A percentile compares a stretch with the other conserved stretches of the same genome.
Conservation (phyloP, 1,140 invertebrate species). For the Cyclina sinensis region DNA sequence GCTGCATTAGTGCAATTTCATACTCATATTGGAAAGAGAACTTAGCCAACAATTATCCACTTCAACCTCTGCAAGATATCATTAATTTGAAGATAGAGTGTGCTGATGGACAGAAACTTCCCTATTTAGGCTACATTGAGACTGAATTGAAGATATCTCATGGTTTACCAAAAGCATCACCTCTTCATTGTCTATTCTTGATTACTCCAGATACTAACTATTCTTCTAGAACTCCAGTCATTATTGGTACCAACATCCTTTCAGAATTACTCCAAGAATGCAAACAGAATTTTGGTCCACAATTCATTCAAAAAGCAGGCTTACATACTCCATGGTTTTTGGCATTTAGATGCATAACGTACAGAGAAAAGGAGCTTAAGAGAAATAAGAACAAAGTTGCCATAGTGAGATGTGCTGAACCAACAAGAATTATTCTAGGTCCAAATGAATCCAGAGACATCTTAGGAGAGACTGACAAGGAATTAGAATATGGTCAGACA, state of each 20-base stretch:
- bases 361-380: slow-evolving; percentile 39
- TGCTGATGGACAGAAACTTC: slow-evolving; percentile 63
- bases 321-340: slow-evolving; percentile 45
- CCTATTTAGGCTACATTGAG: slow-evolving; percentile 68
- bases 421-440: slow-evolving; percentile 29
- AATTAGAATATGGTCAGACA: slow-evolving; percentile 44
- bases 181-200: slow-evolving; percentile 40
- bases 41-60: neutral
- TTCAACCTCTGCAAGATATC: slow-evolving; percentile 1
- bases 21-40: slow-evolving; percentile 2
- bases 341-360: slow-evolving; percentile 57
- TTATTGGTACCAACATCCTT: slow-evolving; percentile 58
- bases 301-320: slow-evolving; percentile 47
- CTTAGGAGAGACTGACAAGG: slow-evolving; percentile 30
- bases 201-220: slow-evolving; percentile 20
- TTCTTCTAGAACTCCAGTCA: slow-evolving; percentile 38
- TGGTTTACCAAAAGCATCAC: slow-evolving; percentile 29
- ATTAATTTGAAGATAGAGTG: slow-evolving; percentile 55
- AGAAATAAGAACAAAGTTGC: slow-evolving; percentile 45
- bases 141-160: neutral
- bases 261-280: slow-evolving; percentile 24
- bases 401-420: slow-evolving; percentile 22
- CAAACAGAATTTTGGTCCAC: slow-evolving; percentile 34
- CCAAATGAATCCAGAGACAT: slow-evolving; percentile 44
- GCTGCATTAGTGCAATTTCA: slow-evolving; percentile 13